Evolutionary conservation across 2,797 vertebrate genomes (phyloP).

Genomic region (Eurystomus glaucurus): DNA sequence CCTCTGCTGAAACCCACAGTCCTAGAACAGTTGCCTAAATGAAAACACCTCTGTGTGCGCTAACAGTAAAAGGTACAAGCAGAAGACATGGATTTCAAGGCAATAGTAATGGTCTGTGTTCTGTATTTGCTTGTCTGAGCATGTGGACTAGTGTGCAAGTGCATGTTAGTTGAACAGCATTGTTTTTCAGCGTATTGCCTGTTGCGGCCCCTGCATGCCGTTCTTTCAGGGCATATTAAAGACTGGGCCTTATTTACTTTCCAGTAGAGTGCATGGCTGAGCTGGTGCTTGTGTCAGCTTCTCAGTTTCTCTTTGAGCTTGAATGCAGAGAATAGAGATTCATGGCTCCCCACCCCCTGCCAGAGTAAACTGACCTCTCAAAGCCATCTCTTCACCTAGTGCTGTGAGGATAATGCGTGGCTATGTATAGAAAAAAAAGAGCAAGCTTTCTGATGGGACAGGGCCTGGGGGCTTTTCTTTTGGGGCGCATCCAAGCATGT

Average conservation of each 20-base stretch:
- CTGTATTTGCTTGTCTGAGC: background rate
- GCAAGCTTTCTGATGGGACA: background rate
- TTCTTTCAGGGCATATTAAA: slow-evolving; percentile 80
- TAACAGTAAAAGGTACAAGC: background rate
- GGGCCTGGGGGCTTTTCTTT: slow-evolving; percentile 13
- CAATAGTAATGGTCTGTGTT: background rate
- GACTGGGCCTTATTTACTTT: slow-evolving; percentile 78
- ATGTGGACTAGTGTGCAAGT: background rate
- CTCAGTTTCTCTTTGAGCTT: slow-evolving; percentile 79
- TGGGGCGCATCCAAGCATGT: slow-evolving; percentile 57
- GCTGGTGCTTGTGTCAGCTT: slow-evolving; percentile 80
- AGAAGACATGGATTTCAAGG: background rate
- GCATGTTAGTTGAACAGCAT: too few relatives aligned
- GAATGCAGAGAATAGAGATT: slow-evolving; percentile 84
- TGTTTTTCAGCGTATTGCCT: background rate
- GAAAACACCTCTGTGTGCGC: background rate
- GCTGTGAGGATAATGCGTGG: slow-evolving; percentile 70
- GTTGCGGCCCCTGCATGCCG: background rate
- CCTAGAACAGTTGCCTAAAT: accelerated
- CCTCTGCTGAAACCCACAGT: background rate
- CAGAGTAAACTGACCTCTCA: slow-evolving; percentile 85
- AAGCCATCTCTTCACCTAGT: slow-evolving; percentile 84
- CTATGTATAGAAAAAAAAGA: slow-evolving; percentile 31
- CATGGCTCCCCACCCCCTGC: slow-evolving; percentile 68
- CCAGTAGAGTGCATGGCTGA: slow-evolving; percentile 82